phyloP scores from a whole-genome alignment of 1,140 invertebrate genomes.

The Bombus fervidus region DNA sequence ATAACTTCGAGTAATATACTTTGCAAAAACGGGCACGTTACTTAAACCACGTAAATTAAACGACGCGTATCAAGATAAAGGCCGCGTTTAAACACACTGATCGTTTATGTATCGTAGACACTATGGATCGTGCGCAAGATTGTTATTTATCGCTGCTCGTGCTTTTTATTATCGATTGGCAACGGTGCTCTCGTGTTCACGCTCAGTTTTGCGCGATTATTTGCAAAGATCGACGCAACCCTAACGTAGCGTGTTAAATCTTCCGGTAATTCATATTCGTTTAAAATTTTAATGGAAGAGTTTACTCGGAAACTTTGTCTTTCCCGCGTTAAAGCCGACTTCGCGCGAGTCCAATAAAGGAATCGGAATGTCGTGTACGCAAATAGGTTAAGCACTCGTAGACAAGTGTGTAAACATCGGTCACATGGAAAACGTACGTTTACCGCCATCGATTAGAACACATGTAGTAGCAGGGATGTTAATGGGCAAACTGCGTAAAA shows the following conservation, averaged over 20 bases:
- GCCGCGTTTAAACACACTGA: background rate
- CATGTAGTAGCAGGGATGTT: background rate
- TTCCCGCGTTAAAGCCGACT: background rate
- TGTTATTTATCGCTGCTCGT: conserved; percentile 23
- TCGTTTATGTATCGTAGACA: background rate
- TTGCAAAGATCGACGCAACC: background rate
- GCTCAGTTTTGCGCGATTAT: background rate
- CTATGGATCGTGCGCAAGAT: background rate
- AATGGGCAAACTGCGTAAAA: background rate
- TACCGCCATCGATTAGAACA: background rate
- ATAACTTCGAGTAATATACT: background rate
- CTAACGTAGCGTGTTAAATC: background rate
- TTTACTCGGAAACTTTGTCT: background rate
- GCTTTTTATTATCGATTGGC: conserved; percentile 46
- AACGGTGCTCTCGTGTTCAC: conserved; percentile 26
- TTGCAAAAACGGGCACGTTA: background rate
- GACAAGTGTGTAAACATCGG: conserved; percentile 22
- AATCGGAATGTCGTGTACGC: conserved; percentile 18
- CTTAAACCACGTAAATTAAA: background rate
- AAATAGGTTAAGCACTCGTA: conserved; percentile 32
- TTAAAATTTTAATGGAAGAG: background rate
- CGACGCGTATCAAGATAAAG: background rate
- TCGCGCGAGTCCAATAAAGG: background rate
- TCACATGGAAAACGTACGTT: conserved; percentile 1
- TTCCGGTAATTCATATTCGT: background rate